A percentile compares a stretch with the other conserved stretches of the same genome.
phyloP scores from a whole-genome alignment of 2,797 vertebrate species.

The Scarus forsteni region DNA sequence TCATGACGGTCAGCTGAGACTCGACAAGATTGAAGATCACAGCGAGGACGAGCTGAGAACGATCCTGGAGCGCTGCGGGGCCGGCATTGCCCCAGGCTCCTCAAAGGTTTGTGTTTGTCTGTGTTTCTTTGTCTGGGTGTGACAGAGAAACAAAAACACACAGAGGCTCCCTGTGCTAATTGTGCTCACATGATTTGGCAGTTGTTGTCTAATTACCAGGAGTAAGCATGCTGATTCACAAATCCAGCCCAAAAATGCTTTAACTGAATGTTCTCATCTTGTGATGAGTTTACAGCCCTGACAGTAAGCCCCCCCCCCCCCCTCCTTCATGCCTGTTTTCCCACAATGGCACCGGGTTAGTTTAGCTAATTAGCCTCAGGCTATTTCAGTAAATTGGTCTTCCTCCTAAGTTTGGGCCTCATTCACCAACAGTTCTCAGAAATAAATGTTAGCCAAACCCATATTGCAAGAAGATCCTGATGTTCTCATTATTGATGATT shows the following conservation, averaged over 20 bases:
- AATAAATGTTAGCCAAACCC: too few relatives aligned
- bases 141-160: neutral
- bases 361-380: neutral
- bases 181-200: neutral
- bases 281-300: neutral
- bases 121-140: conserved; percentile 18
- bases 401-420: neutral
- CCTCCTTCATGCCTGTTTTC: too few relatives aligned
- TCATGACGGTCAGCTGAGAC: conserved; percentile 89
- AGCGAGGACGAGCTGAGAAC: conserved; percentile 86
- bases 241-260: neutral
- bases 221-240: neutral
- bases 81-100: conserved; percentile 72
- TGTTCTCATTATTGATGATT: too few relatives aligned
- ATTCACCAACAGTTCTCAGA: too few relatives aligned
- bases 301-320: neutral
- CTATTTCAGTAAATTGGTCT: conserved; percentile 1
- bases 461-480: too few relatives aligned
- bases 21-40: conserved; percentile 89
- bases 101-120: conserved; percentile 85
- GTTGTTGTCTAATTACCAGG: neutral
- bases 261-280: neutral
- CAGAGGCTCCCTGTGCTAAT: neutral
- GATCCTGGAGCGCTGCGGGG: conserved; percentile 86
- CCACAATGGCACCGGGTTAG: neutral